phyloP scores from a whole-genome alignment of 2,797 vertebrate species.

The Oophaga sylvatica region DNA sequence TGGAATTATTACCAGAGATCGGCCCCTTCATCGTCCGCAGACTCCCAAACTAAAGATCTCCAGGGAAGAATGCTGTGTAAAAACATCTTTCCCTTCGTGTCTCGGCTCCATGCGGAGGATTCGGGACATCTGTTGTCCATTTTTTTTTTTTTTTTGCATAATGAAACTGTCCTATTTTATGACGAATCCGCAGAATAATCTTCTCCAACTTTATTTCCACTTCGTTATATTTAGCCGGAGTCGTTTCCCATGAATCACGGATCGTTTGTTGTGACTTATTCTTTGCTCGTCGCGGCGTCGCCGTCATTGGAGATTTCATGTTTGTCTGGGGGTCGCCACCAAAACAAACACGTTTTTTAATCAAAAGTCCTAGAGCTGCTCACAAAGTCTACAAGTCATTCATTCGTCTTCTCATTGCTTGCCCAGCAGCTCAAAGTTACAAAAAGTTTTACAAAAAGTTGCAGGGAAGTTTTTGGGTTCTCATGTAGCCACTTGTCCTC shows the following conservation, averaged over 20 bases:
- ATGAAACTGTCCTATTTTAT: neutral
- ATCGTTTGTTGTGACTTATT: neutral
- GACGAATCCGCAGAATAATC: neutral
- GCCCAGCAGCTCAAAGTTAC: neutral
- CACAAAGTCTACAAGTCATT: neutral
- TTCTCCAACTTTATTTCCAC: neutral
- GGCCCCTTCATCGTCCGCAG: neutral
- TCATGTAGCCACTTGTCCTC: neutral
- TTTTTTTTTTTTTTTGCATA: neutral
- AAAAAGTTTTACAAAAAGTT: neutral
- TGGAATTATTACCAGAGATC: neutral
- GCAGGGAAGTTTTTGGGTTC: neutral
- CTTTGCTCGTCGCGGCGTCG: neutral
- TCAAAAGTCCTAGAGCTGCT: neutral
- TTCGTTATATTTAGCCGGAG: neutral
- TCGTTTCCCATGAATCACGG: conserved; percentile 16
- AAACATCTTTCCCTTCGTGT: neutral
- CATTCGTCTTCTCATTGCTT: neutral
- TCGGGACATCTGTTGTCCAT: neutral
- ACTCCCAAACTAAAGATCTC: neutral
- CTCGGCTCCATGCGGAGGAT: neutral
- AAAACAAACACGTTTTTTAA: neutral
- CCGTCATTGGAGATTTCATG: neutral
- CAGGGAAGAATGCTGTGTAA: neutral
- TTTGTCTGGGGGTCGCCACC: neutral